phyloP scores from a whole-genome alignment of 2,888 invertebrate genomes.

The Drosophila bunnanda region DNA sequence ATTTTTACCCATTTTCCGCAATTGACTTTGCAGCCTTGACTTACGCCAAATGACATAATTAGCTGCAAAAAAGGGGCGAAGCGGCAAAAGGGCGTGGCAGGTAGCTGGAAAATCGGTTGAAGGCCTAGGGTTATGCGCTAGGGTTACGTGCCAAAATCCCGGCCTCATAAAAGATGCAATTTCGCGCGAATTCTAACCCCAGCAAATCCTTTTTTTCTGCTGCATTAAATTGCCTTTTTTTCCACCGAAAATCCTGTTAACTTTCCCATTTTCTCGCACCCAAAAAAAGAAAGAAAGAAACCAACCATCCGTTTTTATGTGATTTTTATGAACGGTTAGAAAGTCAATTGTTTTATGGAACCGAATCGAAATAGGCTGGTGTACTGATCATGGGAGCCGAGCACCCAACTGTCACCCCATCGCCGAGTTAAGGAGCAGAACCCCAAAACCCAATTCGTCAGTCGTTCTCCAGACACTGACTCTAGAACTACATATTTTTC shows the following conservation, averaged over 20 bases:
- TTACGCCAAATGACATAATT: conserved; percentile 79
- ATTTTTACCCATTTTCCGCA: conserved; percentile 58
- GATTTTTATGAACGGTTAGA: conserved; percentile 53
- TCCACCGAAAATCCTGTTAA: conserved; percentile 42
- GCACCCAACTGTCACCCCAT: conserved; percentile 1
- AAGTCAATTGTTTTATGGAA: conserved; percentile 76
- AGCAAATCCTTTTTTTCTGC: conserved; percentile 64
- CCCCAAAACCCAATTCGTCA: not conserved
- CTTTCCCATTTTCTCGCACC: conserved; percentile 42
- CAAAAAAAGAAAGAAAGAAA: not conserved
- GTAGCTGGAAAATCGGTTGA: conserved; percentile 48
- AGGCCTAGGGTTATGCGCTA: conserved; percentile 53
- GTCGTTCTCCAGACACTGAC: conserved; percentile 21
- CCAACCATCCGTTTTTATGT: conserved; percentile 26
- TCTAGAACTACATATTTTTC: conserved; percentile 2
- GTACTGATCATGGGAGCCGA: not conserved
- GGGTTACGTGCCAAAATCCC: conserved; percentile 37
- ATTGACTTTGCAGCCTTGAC: conserved; percentile 78
- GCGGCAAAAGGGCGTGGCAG: conserved; percentile 53
- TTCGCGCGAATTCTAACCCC: conserved; percentile 66
- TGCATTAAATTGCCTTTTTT: conserved; percentile 55
- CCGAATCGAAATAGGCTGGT: conserved; percentile 8
- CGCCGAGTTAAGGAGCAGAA: not conserved
- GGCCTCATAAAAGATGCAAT: conserved; percentile 62
- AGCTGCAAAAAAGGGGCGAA: conserved; percentile 27